Evolutionary conservation across 2,888 invertebrate genomes (phyloP).

Genomic region (Brachyptera putata): DNA sequence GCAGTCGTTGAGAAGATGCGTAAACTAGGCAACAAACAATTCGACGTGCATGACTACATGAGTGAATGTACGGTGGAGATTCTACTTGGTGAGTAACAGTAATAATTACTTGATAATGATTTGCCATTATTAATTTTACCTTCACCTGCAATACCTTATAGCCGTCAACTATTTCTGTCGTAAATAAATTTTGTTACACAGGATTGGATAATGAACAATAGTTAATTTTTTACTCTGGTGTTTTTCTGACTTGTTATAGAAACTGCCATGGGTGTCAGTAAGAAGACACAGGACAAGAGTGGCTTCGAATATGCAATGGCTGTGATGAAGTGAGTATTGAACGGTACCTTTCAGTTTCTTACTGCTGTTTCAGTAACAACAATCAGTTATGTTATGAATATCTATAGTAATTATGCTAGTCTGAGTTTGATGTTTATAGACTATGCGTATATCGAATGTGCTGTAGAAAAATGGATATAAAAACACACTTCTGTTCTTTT

Average conservation of each 20-base stretch:
- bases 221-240: not conserved
- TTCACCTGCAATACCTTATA: no score
- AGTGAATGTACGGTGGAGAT: conserved; percentile 67
- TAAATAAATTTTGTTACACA: no score
- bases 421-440: no score
- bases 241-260: conserved; percentile 49
- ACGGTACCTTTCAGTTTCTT: not conserved
- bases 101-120: not conserved
- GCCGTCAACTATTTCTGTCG: no score
- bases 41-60: conserved; percentile 52
- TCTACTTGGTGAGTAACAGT: conserved; percentile 55
- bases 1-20: conserved; percentile 50
- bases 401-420: no score
- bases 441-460: no score
- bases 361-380: no score
- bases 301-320: conserved; percentile 83
- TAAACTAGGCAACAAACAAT: conserved; percentile 43
- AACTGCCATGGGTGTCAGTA: conserved; percentile 86
- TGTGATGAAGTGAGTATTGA: conserved; percentile 65
- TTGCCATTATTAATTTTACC: no score
- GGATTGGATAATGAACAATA: no score
- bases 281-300: conserved; percentile 66
- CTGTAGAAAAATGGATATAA: no score
- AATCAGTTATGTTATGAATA: no score
- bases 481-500: no score